Conservation (phyloP, 2,888 invertebrate species). For the Archaeoteleia sp. region DNA sequence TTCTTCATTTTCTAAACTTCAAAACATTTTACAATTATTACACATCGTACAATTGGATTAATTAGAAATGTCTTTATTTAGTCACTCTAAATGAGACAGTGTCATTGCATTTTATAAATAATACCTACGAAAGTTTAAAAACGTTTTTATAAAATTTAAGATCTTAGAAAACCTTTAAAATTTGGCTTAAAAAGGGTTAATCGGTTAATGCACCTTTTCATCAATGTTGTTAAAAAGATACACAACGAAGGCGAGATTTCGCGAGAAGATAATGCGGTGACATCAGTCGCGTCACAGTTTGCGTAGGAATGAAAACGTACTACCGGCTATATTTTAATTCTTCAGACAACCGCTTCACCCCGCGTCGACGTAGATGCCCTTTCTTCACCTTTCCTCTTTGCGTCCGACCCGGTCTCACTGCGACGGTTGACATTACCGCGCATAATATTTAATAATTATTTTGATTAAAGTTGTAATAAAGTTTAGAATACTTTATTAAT, state of each 20-base stretch:
- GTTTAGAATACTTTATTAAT: slow-evolving; percentile 75
- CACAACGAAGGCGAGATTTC: slow-evolving; percentile 58
- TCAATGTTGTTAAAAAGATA: slow-evolving; percentile 23
- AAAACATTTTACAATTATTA: no score
- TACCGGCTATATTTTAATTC: slow-evolving; percentile 74
- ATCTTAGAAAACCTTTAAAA: no score
- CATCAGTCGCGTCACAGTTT: slow-evolving; percentile 73
- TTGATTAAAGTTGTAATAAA: slow-evolving; percentile 75
- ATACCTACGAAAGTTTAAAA: no score
- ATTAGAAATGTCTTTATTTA: no score
- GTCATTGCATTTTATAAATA: no score
- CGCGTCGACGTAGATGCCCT: slow-evolving; percentile 57
- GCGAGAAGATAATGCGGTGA: slow-evolving; percentile 68
- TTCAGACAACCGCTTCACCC: slow-evolving; percentile 66
- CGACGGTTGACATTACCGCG: slow-evolving; percentile 68
- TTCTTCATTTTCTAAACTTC: no score
- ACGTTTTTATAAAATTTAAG: no score
- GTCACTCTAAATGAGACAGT: no score
- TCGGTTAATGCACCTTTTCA: slow-evolving; percentile 22
- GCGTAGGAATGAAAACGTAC: slow-evolving; percentile 73
- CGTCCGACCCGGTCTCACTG: slow-evolving; percentile 36
- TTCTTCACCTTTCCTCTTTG: slow-evolving; percentile 65
- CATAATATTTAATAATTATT: slow-evolving; percentile 76
- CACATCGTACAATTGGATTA: no score
- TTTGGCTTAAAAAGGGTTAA: slow-evolving; percentile 18